These are phyloP conservation scores for Dyspetes luteomarginatus DNA, from an alignment of 2,888 invertebrate genomes.

Conservation along the genomic window DNA sequence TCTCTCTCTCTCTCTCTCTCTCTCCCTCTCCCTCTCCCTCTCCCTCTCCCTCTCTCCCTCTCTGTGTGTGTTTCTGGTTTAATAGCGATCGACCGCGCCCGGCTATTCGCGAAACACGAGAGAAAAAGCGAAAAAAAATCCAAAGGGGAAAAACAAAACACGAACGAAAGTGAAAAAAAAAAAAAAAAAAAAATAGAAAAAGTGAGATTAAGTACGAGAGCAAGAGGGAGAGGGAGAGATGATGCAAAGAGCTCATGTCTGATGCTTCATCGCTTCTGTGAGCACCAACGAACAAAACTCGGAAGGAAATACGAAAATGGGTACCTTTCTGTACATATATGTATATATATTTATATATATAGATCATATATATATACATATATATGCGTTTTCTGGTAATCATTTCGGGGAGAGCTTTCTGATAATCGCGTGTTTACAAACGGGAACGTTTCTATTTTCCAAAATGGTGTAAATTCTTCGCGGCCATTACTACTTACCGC, in stretches of 20 bases:
- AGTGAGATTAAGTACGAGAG: conserved; percentile 41
- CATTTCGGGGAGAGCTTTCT: conserved; percentile 48
- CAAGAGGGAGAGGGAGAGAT: conserved; percentile 53
- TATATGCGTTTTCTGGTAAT: not conserved
- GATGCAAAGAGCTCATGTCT: conserved; percentile 46
- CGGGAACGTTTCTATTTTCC: conserved; percentile 51
- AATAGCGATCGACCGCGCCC: conserved; percentile 59
- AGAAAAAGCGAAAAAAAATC: conserved; percentile 45
- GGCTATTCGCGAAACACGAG: conserved; percentile 48
- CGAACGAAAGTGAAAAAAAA: conserved; percentile 13
- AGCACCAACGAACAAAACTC: conserved; percentile 11
- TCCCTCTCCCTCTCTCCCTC: not conserved
- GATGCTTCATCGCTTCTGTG: conserved; percentile 21
- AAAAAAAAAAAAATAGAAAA: not conserved
- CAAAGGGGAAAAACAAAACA: not conserved
- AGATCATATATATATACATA: not conserved
- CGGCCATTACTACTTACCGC: conserved; percentile 52
- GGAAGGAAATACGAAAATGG: conserved; percentile 14
- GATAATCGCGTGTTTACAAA: conserved; percentile 58
- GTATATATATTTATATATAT: not conserved
- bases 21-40: conserved; percentile 47
- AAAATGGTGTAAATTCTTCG: conserved; percentile 8
- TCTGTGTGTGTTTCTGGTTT: conserved; percentile 66
- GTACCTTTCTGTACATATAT: not conserved
- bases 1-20: conserved; percentile 32